Evolutionary conservation across 1,140 invertebrate genomes (phyloP), one percentile per base, ranked within the genome.

Genomic region (Acromyrmex heyeri): DNA sequence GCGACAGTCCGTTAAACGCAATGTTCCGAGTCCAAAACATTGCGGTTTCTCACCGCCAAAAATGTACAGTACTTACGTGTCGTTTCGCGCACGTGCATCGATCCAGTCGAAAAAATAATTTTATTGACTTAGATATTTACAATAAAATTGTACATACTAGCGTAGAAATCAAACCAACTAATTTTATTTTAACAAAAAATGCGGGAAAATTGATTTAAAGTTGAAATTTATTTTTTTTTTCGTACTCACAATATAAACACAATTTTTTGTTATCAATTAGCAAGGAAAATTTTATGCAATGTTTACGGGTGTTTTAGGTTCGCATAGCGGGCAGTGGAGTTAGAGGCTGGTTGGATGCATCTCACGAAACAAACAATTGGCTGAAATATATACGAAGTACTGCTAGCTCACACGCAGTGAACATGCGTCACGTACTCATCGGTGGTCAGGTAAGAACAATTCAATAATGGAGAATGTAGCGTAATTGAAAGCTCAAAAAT

Each of bases 271-370:
- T 30, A 55, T 5, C 8, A 55, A 16, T n/a, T 38, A 67, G 4
- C 10, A 2, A 18, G 0, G 4, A 72, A 8, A 70, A 27, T 14
- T 34, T 72, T 53, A 14, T 27, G 24, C 30, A 7, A 77, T 6
- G 16, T 50, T 27, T n/a, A 14, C 53, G 27, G 16, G 10, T 64
- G 72, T 95, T 96, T 59, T 95, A 98, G 98, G 96, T 98, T 30
- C 94, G 95, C 50, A 95, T 97, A 38, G 96, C 96, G 8, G 96
- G 96, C 79, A 96, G 96, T 87, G 97, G 97, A 8, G 96, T 97
- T 18, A 96, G 96, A 87, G 97, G 97, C 79, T 98, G 97, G 97
- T 93, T 98, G 76, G 98, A 98, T 90, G 97, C 97, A 14, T 97
- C 96, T 38, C 93, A 96, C 24, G 97, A 98, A 88, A 96, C 96